Percentiles rank a stretch among this genome's conserved stretches.
These are phyloP conservation scores for Suricata suricatta DNA, from an alignment of 2,113 vertebrate species.

Conservation along the genomic window DNA sequence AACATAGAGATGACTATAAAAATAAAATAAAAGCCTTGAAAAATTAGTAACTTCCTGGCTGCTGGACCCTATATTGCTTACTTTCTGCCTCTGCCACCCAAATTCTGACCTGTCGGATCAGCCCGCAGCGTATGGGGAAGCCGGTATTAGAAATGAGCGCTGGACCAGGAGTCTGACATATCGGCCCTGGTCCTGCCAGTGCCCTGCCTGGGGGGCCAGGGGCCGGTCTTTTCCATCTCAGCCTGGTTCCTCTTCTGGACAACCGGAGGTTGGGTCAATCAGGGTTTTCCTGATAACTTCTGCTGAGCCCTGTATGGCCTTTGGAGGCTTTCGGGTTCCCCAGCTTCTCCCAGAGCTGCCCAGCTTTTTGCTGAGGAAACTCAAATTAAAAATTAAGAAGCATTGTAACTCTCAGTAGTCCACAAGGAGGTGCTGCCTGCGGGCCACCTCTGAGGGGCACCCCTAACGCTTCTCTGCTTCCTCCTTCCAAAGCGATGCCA, in stretches of 20 bases:
- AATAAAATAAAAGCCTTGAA: not conserved
- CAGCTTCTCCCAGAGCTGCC: not conserved
- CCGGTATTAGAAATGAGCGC: not conserved
- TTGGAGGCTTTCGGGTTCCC: not conserved
- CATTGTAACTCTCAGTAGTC: accelerated
- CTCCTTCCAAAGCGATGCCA: constrained; percentile 89
- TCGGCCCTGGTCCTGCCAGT: not conserved
- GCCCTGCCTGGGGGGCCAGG: not conserved
- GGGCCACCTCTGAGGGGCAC: not conserved
- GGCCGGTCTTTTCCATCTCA: not conserved
- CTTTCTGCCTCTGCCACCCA: not conserved
- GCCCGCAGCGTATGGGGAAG: not conserved
- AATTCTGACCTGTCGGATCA: accelerated
- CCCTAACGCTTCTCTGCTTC: not conserved
- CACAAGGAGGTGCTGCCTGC: not conserved
- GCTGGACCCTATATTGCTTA: not conserved
- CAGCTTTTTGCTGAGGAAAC: not conserved
- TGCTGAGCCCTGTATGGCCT: not conserved
- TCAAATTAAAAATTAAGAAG: not conserved
- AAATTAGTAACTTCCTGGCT: not conserved
- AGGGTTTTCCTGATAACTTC: not conserved
- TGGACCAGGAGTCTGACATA: not conserved
- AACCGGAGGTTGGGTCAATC: not conserved
- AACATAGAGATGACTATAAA: not conserved
- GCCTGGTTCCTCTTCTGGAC: not conserved